A percentile compares a stretch with the other conserved stretches of the same genome.
These are phyloP conservation scores for Limnephilus lunatus DNA, from an alignment of 2,888 invertebrate genomes.

Conservation along the genomic window DNA sequence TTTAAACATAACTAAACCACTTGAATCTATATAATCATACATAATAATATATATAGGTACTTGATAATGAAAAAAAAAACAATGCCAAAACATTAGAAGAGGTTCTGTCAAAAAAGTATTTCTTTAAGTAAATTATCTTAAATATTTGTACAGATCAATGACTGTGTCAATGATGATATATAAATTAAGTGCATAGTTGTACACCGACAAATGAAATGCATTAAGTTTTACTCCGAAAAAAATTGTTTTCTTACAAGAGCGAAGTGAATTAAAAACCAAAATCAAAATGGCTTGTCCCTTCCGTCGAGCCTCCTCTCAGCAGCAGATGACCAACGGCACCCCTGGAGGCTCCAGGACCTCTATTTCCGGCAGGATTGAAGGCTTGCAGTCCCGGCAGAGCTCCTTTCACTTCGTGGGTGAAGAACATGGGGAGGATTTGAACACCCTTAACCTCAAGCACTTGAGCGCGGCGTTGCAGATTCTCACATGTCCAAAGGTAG, in stretches of 20 bases:
- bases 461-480: constrained; percentile 88
- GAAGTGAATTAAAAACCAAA: not conserved
- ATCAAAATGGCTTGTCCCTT: constrained; percentile 78
- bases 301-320: constrained; percentile 77
- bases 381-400: constrained; percentile 79
- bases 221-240: not conserved
- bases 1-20: not conserved
- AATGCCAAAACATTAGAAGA: not conserved
- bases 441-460: constrained; percentile 86
- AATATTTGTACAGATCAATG: not conserved
- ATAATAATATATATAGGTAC: not conserved
- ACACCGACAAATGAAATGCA: not conserved
- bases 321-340: constrained; percentile 76
- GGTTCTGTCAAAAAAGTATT: not conserved
- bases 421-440: constrained; percentile 80
- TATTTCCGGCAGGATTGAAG: constrained; percentile 72
- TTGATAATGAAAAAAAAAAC: not conserved
- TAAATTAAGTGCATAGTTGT: no score
- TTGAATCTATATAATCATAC: not conserved
- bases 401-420: constrained; percentile 81
- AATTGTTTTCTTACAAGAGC: not conserved
- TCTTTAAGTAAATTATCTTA: not conserved
- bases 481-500: constrained; percentile 89
- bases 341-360: constrained; percentile 67
- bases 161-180: not conserved